Conservation (phyloP, 1,140 invertebrate genomes). For the Meloidogyne hapla region DNA sequence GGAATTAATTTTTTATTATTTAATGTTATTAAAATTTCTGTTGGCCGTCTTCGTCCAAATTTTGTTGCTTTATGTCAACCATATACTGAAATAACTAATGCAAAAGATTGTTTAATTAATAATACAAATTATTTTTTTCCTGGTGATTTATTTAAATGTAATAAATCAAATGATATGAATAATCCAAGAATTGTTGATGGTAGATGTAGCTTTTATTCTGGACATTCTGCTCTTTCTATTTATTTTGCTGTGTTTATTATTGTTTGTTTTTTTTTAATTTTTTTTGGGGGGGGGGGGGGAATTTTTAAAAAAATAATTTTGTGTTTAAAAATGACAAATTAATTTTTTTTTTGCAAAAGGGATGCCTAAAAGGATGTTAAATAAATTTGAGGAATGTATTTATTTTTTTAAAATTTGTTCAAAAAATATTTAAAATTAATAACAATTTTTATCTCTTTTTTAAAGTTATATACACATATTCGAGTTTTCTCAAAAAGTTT, state of each 20-base stretch:
- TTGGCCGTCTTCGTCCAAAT: conserved; percentile 15
- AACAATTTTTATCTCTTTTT: not conserved
- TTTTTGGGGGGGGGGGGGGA: not conserved
- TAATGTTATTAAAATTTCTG: conserved; percentile 19
- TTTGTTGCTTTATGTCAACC: conserved; percentile 9
- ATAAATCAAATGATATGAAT: not conserved
- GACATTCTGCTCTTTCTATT: conserved; percentile 16
- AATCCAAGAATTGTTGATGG: conserved; percentile 4
- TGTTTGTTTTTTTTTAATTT: conserved; percentile 7
- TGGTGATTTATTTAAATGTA: conserved; percentile 4
- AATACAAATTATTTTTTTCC: conserved; percentile 3
- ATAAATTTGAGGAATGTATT: not conserved
- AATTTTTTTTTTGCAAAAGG: no score
- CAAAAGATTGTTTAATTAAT: not conserved
- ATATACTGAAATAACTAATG: not conserved
- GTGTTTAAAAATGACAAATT: no score
- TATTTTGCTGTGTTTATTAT: conserved; percentile 24
- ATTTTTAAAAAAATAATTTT: no score
- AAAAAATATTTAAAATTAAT: no score
- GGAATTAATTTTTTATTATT: conserved; percentile 4
- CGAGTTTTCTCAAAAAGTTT: conserved; percentile 2
- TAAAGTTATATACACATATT: conserved; percentile 19
- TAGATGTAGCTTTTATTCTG: conserved; percentile 15
- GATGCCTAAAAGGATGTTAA: no score
- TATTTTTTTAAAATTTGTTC: no score